phyloP scores from a whole-genome alignment of 2,888 invertebrate species.

The Thera obeliscata region DNA sequence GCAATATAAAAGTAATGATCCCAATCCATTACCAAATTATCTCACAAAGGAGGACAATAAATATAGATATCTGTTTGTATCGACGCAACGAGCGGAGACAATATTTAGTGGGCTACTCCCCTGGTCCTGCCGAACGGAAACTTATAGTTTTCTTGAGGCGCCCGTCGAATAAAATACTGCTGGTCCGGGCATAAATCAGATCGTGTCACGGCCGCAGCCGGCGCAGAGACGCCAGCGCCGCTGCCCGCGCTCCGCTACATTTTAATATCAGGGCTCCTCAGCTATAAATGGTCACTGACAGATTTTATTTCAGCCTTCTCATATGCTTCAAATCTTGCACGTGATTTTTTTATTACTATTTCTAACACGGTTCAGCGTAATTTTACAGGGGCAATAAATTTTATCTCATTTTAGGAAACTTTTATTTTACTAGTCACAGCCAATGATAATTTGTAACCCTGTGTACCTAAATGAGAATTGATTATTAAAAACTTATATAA shows the following conservation, averaged over 20 bases:
- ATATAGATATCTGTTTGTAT: slow-evolving; percentile 80
- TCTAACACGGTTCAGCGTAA: not conserved
- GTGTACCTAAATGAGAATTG: too few relatives aligned
- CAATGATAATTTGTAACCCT: too few relatives aligned
- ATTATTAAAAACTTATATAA: too few relatives aligned
- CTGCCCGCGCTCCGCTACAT: slow-evolving; percentile 68
- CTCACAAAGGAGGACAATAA: slow-evolving; percentile 76
- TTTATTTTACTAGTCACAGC: not conserved
- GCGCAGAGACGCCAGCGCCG: slow-evolving; percentile 65
- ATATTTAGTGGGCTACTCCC: slow-evolving; percentile 82
- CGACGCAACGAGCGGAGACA: slow-evolving; percentile 79
- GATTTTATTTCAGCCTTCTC: slow-evolving; percentile 75
- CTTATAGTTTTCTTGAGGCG: slow-evolving; percentile 84
- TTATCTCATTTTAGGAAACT: not conserved
- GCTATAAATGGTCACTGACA: slow-evolving; percentile 80
- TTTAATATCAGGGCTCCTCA: slow-evolving; percentile 78
- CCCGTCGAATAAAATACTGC: slow-evolving; percentile 84
- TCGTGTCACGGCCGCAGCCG: slow-evolving; percentile 76
- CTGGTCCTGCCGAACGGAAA: slow-evolving; percentile 82
- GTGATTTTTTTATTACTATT: slow-evolving; percentile 69
- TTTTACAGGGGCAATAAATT: slow-evolving; percentile 12
- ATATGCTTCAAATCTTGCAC: slow-evolving; percentile 70
- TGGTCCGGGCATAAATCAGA: slow-evolving; percentile 81
- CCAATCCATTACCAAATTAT: slow-evolving; percentile 82
- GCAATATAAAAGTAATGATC: slow-evolving; percentile 64